phyloP scores from a whole-genome alignment of 2,797 vertebrate genomes.

The Pseudotriccus pelzelni region DNA sequence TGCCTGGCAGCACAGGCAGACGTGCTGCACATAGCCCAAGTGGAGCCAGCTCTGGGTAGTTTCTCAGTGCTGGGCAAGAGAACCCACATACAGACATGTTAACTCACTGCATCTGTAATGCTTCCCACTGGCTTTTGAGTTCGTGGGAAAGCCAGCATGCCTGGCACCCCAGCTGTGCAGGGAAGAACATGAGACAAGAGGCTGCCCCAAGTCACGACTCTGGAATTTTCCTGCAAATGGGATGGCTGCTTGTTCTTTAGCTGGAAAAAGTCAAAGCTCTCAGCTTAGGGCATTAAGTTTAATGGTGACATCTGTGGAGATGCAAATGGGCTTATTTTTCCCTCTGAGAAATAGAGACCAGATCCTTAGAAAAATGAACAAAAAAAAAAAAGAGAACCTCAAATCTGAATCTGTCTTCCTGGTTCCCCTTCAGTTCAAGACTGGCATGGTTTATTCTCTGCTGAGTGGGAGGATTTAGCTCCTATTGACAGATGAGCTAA shows the following conservation, averaged over 20 bases:
- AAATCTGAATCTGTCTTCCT: background rate
- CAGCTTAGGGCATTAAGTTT: background rate
- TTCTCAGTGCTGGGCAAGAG: background rate
- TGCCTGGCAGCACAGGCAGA: background rate
- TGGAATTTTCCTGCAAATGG: background rate
- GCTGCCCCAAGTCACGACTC: background rate
- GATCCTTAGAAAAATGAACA: background rate
- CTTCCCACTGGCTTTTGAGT: background rate
- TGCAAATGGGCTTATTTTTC: background rate
- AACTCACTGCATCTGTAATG: slow-evolving; percentile 11
- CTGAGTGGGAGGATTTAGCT: background rate
- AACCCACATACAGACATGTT: background rate
- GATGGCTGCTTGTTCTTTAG: background rate
- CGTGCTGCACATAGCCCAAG: background rate
- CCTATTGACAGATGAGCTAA: slow-evolving; percentile 38
- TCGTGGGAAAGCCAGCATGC: background rate
- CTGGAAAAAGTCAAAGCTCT: background rate
- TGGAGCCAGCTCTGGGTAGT: background rate
- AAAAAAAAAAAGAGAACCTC: background rate
- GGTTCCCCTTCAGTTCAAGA: background rate
- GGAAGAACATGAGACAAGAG: background rate
- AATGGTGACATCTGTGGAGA: background rate
- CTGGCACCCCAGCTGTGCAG: background rate
- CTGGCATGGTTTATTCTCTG: background rate
- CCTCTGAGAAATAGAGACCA: background rate